Conservation (phyloP, 1,140 invertebrate genomes). For the Anastrepha ludens region DNA sequence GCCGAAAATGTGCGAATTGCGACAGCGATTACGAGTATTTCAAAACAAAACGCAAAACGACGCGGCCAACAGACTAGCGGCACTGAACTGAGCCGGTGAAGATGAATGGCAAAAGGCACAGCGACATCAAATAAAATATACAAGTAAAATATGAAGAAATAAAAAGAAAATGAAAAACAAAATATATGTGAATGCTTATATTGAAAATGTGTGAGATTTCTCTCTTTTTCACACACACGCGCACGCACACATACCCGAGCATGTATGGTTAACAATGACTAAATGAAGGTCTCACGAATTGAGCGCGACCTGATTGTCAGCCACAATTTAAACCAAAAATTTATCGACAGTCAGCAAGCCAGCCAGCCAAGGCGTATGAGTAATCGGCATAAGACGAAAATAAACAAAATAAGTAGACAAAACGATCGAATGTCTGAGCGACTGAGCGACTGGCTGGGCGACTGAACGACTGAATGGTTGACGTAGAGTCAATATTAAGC, state of each 20-base stretch:
- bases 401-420: neutral
- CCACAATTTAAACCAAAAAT: constrained; percentile 48
- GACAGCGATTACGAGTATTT: constrained; percentile 5
- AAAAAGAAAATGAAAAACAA: neutral
- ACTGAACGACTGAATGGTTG: neutral
- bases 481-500: neutral
- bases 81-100: constrained; percentile 46
- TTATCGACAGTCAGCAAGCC: constrained; percentile 5
- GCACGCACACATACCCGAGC: neutral
- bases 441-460: neutral
- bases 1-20: neutral
- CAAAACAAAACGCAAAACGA: constrained; percentile 39
- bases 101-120: constrained; percentile 50
- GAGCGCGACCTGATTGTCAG: constrained; percentile 48
- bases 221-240: neutral
- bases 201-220: constrained; percentile 39
- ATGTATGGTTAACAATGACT: constrained; percentile 27
- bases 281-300: constrained; percentile 53
- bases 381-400: constrained; percentile 3
- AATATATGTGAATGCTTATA: neutral
- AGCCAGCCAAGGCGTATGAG: constrained; percentile 32
- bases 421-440: too few species aligned
- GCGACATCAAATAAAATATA: constrained; percentile 35
- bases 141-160: constrained; percentile 31
- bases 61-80: neutral